A percentile compares a stretch with the other conserved stretches of the same genome.
Conservation (phyloP, 2,797 vertebrate species). For the Trachurus trachurus region DNA sequence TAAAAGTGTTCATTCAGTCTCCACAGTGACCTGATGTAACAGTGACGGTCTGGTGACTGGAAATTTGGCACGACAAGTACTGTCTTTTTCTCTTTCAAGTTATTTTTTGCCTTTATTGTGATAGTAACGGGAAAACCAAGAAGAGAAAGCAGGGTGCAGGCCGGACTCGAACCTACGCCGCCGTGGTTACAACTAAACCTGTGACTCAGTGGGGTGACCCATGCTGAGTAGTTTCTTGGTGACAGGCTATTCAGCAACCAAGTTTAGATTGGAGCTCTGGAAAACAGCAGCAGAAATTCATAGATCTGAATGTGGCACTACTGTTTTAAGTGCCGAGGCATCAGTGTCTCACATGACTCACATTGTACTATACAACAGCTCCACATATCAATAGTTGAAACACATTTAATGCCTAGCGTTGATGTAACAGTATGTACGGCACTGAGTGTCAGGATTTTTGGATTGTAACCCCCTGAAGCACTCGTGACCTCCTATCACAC, state of each 20-base stretch:
- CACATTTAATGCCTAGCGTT: slow-evolving; percentile 29
- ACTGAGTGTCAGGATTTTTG: slow-evolving; percentile 17
- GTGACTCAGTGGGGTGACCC: too few relatives aligned
- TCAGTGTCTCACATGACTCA: slow-evolving; percentile 21
- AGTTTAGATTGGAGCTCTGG: slow-evolving; percentile 14
- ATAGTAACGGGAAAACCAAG: too few relatives aligned
- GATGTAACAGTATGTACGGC: slow-evolving; percentile 23
- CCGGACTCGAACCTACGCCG: too few relatives aligned
- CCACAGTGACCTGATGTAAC: background rate
- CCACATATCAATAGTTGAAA: slow-evolving; percentile 10
- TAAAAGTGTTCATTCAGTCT: background rate
- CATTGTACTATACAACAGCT: slow-evolving; percentile 16
- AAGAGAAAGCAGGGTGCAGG: too few relatives aligned
- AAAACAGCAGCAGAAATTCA: slow-evolving; percentile 18
- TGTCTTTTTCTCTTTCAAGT: background rate
- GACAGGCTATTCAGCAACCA: background rate
- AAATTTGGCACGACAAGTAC: background rate
- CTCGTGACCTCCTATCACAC: background rate
- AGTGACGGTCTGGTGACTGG: background rate
- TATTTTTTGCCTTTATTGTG: too few relatives aligned
- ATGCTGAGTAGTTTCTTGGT: background rate
- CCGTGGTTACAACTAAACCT: too few relatives aligned
- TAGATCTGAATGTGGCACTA: slow-evolving; percentile 8
- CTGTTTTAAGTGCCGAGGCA: slow-evolving; percentile 10
- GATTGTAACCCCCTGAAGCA: slow-evolving; percentile 24